These are phyloP conservation scores for Catostylus mosaicus DNA, from an alignment of 30 jellyfish, hydroid and myxozoan species.

Conservation along the genomic window DNA sequence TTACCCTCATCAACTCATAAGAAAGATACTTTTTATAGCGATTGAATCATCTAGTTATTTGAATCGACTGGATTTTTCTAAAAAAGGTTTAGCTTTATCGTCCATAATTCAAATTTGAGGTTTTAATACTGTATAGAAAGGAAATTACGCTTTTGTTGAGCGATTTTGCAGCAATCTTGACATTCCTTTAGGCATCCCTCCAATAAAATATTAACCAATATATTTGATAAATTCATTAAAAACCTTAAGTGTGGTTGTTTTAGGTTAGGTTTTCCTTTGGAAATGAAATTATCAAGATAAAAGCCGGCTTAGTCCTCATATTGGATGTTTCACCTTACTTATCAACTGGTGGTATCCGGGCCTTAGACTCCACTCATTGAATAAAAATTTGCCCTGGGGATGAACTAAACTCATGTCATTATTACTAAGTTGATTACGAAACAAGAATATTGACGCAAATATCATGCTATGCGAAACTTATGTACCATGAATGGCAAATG, in stretches of 20 bases:
- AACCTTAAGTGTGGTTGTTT: background rate
- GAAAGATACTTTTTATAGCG: background rate
- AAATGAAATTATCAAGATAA: constrained; percentile 7
- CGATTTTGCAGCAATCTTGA: constrained; percentile 11
- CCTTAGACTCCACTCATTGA: background rate
- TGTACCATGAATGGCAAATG: too few species aligned
- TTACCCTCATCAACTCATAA: background rate
- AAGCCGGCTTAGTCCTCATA: background rate
- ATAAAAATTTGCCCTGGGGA: background rate
- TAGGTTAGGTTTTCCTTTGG: background rate
- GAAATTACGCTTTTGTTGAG: constrained; percentile 15
- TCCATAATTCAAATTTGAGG: constrained; percentile 6
- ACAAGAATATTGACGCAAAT: too few species aligned
- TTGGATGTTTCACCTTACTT: background rate
- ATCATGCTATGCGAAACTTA: too few species aligned
- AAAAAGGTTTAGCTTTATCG: constrained; percentile 9
- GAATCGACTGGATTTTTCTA: constrained; percentile 13
- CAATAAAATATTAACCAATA: background rate
- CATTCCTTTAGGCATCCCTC: constrained; percentile 7
- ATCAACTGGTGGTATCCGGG: background rate
- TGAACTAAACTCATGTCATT: too few species aligned
- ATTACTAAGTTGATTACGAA: too few species aligned
- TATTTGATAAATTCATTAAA: constrained; percentile 9
- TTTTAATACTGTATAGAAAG: background rate
- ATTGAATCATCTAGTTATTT: background rate